Conservation (phyloP, 92 coral and sea anemone genomes). For the Epizoanthus fatuus region DNA sequence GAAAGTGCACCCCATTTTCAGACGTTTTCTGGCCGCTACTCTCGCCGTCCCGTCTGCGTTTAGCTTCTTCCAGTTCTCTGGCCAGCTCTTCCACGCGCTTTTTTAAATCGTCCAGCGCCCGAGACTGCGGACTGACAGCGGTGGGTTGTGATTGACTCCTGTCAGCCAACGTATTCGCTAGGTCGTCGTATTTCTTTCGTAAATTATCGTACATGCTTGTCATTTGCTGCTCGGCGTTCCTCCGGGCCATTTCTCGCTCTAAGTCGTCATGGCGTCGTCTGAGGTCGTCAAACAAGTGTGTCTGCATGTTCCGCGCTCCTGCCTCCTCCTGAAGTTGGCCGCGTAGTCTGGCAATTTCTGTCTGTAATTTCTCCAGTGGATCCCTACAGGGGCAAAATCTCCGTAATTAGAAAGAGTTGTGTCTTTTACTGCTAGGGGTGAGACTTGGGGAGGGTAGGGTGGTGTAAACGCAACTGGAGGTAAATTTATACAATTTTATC, state of each 20-base stretch:
- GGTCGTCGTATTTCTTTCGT: constrained; percentile 88
- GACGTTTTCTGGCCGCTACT: constrained; percentile 30
- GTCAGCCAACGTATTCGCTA: constrained; percentile 65
- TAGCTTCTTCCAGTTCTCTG: constrained; percentile 75
- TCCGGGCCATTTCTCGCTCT: constrained; percentile 89
- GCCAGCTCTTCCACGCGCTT: constrained; percentile 79
- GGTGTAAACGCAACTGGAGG: too few species aligned
- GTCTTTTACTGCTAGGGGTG: too few species aligned
- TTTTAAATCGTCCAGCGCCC: constrained; percentile 73
- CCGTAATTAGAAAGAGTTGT: too few species aligned
- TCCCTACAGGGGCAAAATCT: constrained; percentile 63
- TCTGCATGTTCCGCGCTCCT: constrained; percentile 79
- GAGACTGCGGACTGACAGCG: constrained; percentile 52
- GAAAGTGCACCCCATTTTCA: constrained; percentile 77
- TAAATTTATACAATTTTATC: too few species aligned
- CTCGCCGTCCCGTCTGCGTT: constrained; percentile 55
- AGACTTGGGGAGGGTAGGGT: too few species aligned
- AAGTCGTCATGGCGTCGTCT: constrained; percentile 95
- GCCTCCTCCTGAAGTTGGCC: constrained; percentile 84
- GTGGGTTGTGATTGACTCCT: constrained; percentile 45
- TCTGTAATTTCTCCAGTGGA: constrained; percentile 82
- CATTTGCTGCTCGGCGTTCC: constrained; percentile 91
- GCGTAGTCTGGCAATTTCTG: constrained; percentile 84
- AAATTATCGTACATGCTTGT: constrained; percentile 87
- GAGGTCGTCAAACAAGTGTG: constrained; percentile 93